These are phyloP conservation scores for Dryadula phaetusa DNA, from an alignment of 2,888 invertebrate species.

Conservation along the genomic window DNA sequence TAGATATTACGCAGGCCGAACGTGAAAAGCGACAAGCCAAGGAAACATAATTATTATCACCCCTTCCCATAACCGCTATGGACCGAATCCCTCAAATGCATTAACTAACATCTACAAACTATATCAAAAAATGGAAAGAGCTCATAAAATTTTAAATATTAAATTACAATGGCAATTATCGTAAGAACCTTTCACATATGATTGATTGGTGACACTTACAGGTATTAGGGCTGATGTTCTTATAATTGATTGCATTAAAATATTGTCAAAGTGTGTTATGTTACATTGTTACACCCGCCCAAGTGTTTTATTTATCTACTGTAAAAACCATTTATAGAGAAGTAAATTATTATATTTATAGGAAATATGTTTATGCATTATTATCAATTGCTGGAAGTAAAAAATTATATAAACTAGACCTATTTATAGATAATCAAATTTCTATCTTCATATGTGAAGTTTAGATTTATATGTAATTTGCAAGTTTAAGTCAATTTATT, in stretches of 20 bases:
- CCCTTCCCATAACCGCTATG: not conserved
- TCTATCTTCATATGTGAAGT: not conserved
- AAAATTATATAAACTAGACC: too few species aligned
- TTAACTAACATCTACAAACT: slow-evolving; percentile 2
- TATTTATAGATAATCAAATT: too few species aligned
- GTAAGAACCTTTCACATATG: not conserved
- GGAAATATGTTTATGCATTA: not conserved
- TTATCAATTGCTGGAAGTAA: too few species aligned
- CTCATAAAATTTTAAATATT: slow-evolving; percentile 1
- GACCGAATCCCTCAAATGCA: slow-evolving; percentile 10
- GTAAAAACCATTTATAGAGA: not conserved
- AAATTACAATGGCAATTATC: not conserved
- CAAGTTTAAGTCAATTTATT: slow-evolving; percentile 16
- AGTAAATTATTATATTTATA: not conserved
- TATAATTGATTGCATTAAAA: not conserved
- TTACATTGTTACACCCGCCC: slow-evolving; percentile 1
- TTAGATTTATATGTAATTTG: too few species aligned
- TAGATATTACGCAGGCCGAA: slow-evolving; percentile 57
- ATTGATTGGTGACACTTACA: slow-evolving; percentile 8
- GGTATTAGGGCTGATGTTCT: too few species aligned
- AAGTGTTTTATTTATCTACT: not conserved
- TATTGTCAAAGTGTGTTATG: not conserved
- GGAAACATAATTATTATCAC: slow-evolving; percentile 48
- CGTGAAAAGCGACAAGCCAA: slow-evolving; percentile 60
- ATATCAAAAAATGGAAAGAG: not conserved